Base-by-base conservation (phyloP, 1,140 invertebrate species). In the Mylabris phalerata region DNA sequence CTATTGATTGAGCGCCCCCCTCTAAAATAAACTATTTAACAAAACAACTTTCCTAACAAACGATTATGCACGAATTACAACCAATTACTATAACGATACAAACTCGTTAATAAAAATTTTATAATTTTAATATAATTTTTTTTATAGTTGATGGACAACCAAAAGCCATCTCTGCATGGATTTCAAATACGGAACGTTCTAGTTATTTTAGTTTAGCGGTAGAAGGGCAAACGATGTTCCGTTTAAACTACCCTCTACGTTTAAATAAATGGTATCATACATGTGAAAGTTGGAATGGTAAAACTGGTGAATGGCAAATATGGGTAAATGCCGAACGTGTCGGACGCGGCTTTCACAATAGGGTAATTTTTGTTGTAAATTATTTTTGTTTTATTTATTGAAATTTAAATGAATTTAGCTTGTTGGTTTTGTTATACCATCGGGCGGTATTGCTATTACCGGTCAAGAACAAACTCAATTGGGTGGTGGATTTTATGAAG, bases 241-340 rank as follows among this genome's bases (percentile, higher is more conserved):
- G 88, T 64, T 77, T 92, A 38, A 91, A 90, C 72, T 92, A 91
- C 75, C 88, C 88, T 10, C 68, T 90, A 48, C 81, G 85, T 65
- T 75, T 89, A 62, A 85, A 88, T 74, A 81, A 84, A 71, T 92
- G 89, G 89, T 90, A 90, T 75, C 89, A 92, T 72, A 83, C 86
- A 9, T 92, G 89, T 67, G 84, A 88, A 64, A 90, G 88, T 51
- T 92, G 89, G 89, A 92, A 90, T 71, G 88, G 88, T 26, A 85
- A 84, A 66, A 89, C 88, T 9, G 89, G 88, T 44, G 88, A 92
- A 74, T 92, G 89, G 89, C 88, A 90, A 75, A 83, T 90, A 51
- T 91, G 88, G 88, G 83, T 92, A 45, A 89, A 90, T 71, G 83
- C 84, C 26, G 88, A 90, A 70, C 78, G 88, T 60, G 87, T 90